Percentiles rank a stretch among this genome's conserved stretches.
Evolutionary conservation across 2,888 invertebrate species (phyloP).

Genomic region (Odontothrips loti): DNA sequence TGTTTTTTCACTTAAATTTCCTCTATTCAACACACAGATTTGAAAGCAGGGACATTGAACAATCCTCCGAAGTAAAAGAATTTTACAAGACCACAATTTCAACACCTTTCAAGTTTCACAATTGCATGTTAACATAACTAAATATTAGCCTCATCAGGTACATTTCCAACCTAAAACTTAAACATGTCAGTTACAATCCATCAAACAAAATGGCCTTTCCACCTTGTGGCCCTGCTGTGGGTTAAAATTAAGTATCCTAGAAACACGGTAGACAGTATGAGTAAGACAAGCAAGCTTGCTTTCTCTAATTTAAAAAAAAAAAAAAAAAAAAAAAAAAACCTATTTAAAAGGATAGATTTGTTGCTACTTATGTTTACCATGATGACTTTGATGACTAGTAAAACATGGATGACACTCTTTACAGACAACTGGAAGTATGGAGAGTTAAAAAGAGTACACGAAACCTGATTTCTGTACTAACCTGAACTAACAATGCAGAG

Average conservation of each 20-base stretch:
- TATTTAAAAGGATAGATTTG: background rate
- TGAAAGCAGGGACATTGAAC: too few relatives aligned
- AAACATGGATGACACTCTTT: background rate
- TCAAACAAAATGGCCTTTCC: too few relatives aligned
- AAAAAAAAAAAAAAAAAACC: background rate
- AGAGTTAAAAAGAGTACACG: background rate
- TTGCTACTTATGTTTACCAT: background rate
- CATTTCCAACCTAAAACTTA: background rate
- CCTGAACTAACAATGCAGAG: background rate
- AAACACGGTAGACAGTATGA: too few relatives aligned
- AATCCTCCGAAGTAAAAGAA: too few relatives aligned
- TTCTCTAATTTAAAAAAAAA: too few relatives aligned
- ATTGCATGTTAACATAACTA: background rate
- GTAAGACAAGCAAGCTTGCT: too few relatives aligned
- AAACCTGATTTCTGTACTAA: background rate
- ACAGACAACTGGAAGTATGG: background rate
- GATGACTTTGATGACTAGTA: conserved; percentile 11
- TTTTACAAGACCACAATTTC: too few relatives aligned
- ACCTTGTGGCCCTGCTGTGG: too few relatives aligned
- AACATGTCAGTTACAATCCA: background rate
- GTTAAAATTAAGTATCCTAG: too few relatives aligned
- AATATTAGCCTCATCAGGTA: background rate
- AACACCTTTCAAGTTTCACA: too few relatives aligned
- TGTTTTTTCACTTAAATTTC: too few relatives aligned
- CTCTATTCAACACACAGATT: too few relatives aligned